These are phyloP conservation scores for Bergia sp. DNA, from an alignment of 92 coral and sea anemone species.

Conservation along the genomic window DNA sequence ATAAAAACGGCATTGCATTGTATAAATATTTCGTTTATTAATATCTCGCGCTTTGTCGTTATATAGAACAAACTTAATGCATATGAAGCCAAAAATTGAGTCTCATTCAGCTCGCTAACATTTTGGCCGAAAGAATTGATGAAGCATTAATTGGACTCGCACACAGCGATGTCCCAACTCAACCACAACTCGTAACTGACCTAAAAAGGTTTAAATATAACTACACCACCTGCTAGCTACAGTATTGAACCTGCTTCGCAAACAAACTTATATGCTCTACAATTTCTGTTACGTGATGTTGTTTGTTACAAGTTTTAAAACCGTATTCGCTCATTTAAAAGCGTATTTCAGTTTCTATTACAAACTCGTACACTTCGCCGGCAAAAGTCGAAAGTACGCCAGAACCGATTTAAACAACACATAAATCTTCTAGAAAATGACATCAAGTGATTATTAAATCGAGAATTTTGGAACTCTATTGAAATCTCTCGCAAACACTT, in stretches of 20 bases:
- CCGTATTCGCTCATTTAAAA: not conserved
- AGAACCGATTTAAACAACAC: not conserved
- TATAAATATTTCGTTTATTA: no score
- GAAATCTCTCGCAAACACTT: constrained; percentile 6
- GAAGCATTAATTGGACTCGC: not conserved
- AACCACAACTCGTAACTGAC: not conserved
- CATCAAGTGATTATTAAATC: not conserved
- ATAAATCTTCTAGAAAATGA: not conserved
- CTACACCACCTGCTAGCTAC: not conserved
- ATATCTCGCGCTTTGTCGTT: no score
- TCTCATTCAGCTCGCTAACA: not conserved
- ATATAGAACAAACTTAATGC: no score
- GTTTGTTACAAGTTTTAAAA: not conserved
- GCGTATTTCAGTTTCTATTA: not conserved
- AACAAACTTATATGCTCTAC: not conserved
- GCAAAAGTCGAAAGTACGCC: not conserved
- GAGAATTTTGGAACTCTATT: not conserved
- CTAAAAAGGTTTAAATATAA: not conserved
- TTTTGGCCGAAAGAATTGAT: not conserved
- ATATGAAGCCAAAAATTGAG: no score
- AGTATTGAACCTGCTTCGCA: not conserved
- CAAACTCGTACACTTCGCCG: no score
- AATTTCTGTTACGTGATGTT: not conserved
- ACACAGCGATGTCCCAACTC: not conserved
- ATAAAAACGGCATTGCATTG: no score